Percentiles rank a stretch among this genome's conserved stretches.
These are phyloP conservation scores for Leptopilina syphax DNA, from an alignment of 2,888 invertebrate genomes.

Conservation along the genomic window DNA sequence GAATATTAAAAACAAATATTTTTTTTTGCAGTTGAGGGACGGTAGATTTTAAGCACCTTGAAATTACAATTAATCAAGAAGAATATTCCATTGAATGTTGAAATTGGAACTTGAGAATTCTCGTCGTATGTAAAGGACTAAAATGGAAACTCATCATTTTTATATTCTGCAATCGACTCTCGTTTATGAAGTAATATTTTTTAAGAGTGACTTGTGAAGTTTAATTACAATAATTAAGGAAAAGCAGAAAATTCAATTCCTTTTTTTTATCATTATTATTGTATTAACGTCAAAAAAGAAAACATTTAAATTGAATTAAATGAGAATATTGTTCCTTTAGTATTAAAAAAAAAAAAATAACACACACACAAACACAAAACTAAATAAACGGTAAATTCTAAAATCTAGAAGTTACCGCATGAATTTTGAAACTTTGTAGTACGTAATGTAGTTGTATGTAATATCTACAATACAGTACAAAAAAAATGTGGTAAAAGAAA, in stretches of 20 bases:
- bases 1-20: conserved; percentile 6
- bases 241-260: background rate
- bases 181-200: background rate
- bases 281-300: background rate
- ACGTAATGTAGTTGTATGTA: background rate
- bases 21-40: conserved; percentile 74
- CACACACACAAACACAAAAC: too few relatives aligned
- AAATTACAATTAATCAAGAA: background rate
- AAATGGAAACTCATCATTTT: conserved; percentile 6
- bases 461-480: conserved; percentile 8
- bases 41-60: conserved; percentile 63
- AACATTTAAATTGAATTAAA: background rate
- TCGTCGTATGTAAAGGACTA: conserved; percentile 7
- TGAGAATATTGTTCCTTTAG: conserved; percentile 3
- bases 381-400: background rate
- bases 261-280: background rate
- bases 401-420: background rate
- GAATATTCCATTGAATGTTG: conserved; percentile 6
- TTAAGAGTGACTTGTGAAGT: conserved; percentile 11
- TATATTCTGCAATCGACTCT: conserved; percentile 2
- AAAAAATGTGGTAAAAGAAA: background rate
- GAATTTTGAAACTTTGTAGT: background rate
- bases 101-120: conserved; percentile 42
- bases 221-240: background rate
- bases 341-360: background rate